Conservation (phyloP, 1,140 invertebrate species). For the Heliconius congener region DNA sequence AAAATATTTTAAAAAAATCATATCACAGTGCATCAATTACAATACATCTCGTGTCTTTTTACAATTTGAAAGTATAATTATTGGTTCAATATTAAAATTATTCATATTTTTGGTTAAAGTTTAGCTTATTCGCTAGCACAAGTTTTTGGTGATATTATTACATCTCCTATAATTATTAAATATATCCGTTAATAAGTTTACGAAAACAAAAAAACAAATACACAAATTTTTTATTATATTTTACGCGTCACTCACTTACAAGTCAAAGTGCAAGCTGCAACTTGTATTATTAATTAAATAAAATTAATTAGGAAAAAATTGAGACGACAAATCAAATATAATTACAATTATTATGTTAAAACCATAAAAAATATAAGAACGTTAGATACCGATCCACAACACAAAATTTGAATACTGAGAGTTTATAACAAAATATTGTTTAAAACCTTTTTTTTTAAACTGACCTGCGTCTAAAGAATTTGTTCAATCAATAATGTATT, state of each 20-base stretch:
- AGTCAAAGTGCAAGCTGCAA: no score
- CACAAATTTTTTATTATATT: no score
- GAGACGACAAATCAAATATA: no score
- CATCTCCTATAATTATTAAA: no score
- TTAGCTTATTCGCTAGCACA: neutral
- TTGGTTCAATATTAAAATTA: neutral
- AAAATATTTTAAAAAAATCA: constrained; percentile 16
- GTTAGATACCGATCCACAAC: no score
- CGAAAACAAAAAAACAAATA: no score
- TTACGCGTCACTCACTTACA: no score
- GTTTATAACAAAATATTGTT: neutral
- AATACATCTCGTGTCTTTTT: constrained; percentile 24
- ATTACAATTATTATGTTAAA: neutral
- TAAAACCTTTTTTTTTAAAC: neutral
- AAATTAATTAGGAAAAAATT: no score
- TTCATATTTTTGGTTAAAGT: neutral
- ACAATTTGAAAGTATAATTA: constrained; percentile 4
- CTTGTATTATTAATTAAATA: no score
- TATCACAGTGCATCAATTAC: constrained; percentile 48
- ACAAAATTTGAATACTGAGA: neutral
- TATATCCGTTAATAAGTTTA: no score
- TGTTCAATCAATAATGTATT: neutral
- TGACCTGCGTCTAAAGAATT: neutral
- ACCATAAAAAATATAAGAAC: neutral
- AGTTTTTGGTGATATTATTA: no score